phyloP scores from a whole-genome alignment of 2,113 vertebrate species.

The Poecilia latipinna region DNA sequence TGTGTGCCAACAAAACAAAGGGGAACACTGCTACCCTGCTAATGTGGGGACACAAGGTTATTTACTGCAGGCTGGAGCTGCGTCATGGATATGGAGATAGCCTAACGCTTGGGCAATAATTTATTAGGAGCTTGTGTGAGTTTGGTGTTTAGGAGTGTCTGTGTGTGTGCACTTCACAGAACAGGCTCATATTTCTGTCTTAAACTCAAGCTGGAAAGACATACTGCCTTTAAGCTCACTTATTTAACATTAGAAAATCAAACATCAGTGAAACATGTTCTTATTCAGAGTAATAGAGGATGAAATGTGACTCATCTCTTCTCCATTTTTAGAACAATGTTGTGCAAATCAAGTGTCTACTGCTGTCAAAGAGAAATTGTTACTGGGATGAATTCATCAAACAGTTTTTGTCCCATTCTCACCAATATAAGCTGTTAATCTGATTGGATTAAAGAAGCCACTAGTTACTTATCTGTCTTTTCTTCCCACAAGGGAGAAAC shows the following conservation, averaged over 20 bases:
- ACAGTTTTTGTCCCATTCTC: background rate
- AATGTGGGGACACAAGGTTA: slow-evolving; percentile 78
- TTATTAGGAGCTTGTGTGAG: slow-evolving; percentile 51
- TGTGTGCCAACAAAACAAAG: slow-evolving; percentile 55
- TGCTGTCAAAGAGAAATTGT: slow-evolving; percentile 10
- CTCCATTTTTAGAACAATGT: slow-evolving; percentile 3
- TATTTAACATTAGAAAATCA: slow-evolving; percentile 7
- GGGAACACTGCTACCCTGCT: slow-evolving; percentile 69
- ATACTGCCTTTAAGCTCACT: slow-evolving; percentile 23
- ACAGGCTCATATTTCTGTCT: slow-evolving; percentile 20
- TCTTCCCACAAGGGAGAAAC: slow-evolving; percentile 16
- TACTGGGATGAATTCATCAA: slow-evolving; percentile 17
- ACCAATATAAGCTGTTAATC: slow-evolving; percentile 23
- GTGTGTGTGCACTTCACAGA: slow-evolving; percentile 20
- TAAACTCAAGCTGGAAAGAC: slow-evolving; percentile 36
- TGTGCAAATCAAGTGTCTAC: slow-evolving; percentile 12
- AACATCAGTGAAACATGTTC: background rate
- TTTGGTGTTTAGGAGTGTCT: slow-evolving; percentile 5
- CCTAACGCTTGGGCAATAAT: slow-evolving; percentile 68
- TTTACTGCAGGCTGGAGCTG: slow-evolving; percentile 66
- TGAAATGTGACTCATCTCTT: slow-evolving; percentile 38
- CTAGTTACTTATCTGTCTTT: background rate
- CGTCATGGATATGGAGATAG: slow-evolving; percentile 75
- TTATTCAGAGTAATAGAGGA: slow-evolving; percentile 17
- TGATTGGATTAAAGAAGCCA: background rate